Percentiles rank a stretch among this genome's conserved stretches.
Evolutionary conservation across 64 coral and sea anemone genomes (phyloP).

Genomic region (Montipora cactus): DNA sequence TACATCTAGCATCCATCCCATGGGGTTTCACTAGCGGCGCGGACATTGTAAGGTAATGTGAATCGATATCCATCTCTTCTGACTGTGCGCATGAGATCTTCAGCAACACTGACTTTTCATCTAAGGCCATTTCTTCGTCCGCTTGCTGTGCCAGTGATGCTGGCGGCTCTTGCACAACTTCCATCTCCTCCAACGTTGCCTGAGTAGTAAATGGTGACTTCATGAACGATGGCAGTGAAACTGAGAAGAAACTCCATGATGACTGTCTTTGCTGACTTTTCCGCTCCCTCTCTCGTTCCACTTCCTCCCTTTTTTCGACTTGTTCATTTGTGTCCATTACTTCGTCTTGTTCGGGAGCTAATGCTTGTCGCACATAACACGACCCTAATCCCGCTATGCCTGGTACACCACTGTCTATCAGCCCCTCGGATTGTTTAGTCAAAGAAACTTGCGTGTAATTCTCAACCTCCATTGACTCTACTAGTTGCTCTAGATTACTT

Average conservation of each 20-base stretch:
- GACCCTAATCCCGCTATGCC: too few relatives aligned
- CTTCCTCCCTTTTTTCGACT: neutral
- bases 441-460: neutral
- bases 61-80: neutral
- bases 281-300: too few relatives aligned
- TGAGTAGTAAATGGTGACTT: neutral
- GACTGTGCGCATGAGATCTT: neutral
- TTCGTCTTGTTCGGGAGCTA: neutral
- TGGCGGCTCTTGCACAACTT: neutral
- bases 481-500: neutral
- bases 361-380: too few relatives aligned
- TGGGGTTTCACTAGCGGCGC: neutral
- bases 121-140: neutral
- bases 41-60: neutral
- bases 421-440: neutral
- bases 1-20: neutral
- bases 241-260: neutral
- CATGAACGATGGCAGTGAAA: neutral
- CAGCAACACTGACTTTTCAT: neutral
- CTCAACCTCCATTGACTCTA: neutral
- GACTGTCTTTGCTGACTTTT: neutral
- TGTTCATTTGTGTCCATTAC: neutral
- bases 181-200: neutral
- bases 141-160: neutral
- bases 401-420: neutral